Conservation (phyloP, 1,140 invertebrate genomes). For the Heliconius himera region DNA sequence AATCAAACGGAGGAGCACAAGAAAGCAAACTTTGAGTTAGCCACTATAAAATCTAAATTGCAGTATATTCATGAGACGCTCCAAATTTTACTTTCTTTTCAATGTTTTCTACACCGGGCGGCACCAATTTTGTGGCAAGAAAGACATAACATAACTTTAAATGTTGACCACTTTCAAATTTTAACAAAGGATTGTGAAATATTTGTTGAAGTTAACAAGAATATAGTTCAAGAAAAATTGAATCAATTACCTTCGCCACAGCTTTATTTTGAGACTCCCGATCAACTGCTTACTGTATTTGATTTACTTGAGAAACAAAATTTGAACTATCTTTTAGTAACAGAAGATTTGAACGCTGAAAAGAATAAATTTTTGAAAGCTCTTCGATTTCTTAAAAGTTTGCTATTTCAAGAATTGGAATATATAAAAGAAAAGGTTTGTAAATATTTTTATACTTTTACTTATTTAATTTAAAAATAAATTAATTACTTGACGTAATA, state of each 20-base stretch:
- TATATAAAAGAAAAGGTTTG: constrained; percentile 65
- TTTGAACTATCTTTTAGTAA: constrained; percentile 84
- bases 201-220: constrained; percentile 55
- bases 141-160: constrained; percentile 46
- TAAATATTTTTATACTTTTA: neutral
- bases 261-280: constrained; percentile 83
- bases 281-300: constrained; percentile 82
- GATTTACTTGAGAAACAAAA: constrained; percentile 84
- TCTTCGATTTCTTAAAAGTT: constrained; percentile 50
- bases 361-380: constrained; percentile 71
- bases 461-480: neutral
- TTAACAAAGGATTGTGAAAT: constrained; percentile 61
- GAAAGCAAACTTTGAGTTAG: constrained; percentile 74
- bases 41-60: constrained; percentile 82
- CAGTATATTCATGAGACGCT: constrained; percentile 84
- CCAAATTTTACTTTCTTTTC: constrained; percentile 84
- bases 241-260: constrained; percentile 67
- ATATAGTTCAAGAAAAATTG: constrained; percentile 74
- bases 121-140: constrained; percentile 46
- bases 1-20: constrained; percentile 80
- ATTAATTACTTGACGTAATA: neutral
- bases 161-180: constrained; percentile 53
- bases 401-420: constrained; percentile 57
- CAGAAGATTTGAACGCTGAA: constrained; percentile 83
- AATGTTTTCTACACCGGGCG: constrained; percentile 81